Evolutionary conservation across 2,888 invertebrate genomes (phyloP).

Genomic region (Cybosia mesomella): DNA sequence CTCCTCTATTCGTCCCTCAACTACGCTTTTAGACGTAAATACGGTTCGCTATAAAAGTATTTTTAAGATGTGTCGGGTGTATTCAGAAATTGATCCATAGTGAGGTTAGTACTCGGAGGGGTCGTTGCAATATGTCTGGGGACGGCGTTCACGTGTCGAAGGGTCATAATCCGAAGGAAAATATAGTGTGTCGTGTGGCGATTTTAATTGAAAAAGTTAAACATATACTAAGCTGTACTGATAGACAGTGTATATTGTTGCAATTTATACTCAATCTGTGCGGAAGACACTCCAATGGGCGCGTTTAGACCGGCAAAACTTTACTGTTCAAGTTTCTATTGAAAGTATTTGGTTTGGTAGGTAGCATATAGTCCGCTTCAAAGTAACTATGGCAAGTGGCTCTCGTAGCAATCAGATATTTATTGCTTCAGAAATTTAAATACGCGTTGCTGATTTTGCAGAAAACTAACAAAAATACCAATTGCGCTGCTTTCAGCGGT

Average conservation of each 20-base stretch:
- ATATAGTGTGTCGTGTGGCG: constrained; percentile 71
- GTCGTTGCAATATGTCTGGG: constrained; percentile 74
- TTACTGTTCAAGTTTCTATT: no score
- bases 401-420: no score
- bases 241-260: constrained; percentile 7
- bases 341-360: no score
- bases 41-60: constrained; percentile 45
- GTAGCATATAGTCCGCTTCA: no score
- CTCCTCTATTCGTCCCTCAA: constrained; percentile 13
- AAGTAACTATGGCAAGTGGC: no score
- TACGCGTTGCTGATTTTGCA: no score
- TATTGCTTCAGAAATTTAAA: no score
- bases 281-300: neutral
- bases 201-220: constrained; percentile 80
- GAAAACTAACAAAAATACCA: no score
- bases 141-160: constrained; percentile 75
- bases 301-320: no score
- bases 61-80: constrained; percentile 60
- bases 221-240: constrained; percentile 45
- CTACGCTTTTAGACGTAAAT: constrained; percentile 19
- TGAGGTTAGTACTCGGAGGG: constrained; percentile 76
- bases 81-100: constrained; percentile 78
- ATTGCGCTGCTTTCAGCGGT: no score
- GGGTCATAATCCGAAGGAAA: constrained; percentile 81
- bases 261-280: neutral